Evolutionary conservation across 2,113 vertebrate species (phyloP), one percentile per base, ranked within the genome.

Genomic region (Scopus umbretta): DNA sequence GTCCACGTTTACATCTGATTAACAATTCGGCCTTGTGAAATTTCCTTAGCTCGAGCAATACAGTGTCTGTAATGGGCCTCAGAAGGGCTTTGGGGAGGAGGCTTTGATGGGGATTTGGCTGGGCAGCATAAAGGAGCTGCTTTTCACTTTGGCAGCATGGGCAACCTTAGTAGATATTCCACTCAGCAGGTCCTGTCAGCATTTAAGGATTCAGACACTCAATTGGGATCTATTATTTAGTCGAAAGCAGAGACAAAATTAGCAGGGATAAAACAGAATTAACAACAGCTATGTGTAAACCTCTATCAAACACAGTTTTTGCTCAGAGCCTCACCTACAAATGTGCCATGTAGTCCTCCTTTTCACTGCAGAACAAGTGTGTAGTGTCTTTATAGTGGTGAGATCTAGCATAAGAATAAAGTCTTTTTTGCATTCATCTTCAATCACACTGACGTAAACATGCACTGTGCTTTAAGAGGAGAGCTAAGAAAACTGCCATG

Each of bases 201-300:
- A 0, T 84, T 94, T 91, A 80, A 80, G 52, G 47, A 79, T 92
- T 89, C 72, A 55, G n/a, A 66, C 47, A 53, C 30, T 88, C 79
- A 55, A 2, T 1, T 16, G 59, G 47, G 72, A 96, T 97, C 94
- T 92, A 86, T 59, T 84, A 84, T 87, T 89, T 71, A 91, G 70
- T 66, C 5, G 6, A 94, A 91, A 88, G 80, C 58, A 66, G 76
- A 92, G 47, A 58, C 43, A 73, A 91, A 95, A 94, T 91, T 92
- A 92, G 50, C 11, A 80, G 66, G 49, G 66, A 94, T 92, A 56
- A 95, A 94, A 84, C 22, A 82, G 92, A 95, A 94, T 85, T 92
- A 93, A 67, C 56, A 84, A 72, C 58, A 83, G 68, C 81, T 91
- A 40, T 63, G 36, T 74, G 56, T 50, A 94, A 92, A 81, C 17